Conservation (phyloP, 2,113 vertebrate species). For the Holacanthus passer region DNA sequence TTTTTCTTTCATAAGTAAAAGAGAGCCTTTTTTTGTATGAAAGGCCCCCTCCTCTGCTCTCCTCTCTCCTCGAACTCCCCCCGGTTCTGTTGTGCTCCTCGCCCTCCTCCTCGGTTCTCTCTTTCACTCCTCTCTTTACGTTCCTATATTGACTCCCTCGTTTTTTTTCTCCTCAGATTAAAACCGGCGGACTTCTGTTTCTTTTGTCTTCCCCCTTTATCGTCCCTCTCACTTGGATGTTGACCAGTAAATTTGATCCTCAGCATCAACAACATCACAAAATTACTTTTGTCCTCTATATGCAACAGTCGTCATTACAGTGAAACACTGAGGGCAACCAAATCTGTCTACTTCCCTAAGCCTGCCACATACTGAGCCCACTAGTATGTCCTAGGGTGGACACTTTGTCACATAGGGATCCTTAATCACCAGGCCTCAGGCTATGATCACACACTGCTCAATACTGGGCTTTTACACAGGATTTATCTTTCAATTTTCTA, state of each 20-base stretch:
- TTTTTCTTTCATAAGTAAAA: conserved; percentile 69
- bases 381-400: conserved; percentile 35
- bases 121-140: conserved; percentile 61
- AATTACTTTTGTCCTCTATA: conserved; percentile 52
- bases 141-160: conserved; percentile 59
- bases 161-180: conserved; percentile 66
- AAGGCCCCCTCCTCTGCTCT: conserved; percentile 71
- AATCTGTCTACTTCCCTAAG: conserved; percentile 35
- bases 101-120: conserved; percentile 50
- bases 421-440: conserved; percentile 64
- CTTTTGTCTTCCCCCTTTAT: conserved; percentile 63
- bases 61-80: conserved; percentile 58
- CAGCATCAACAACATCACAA: conserved; percentile 46
- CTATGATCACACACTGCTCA: conserved; percentile 58
- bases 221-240: conserved; percentile 61
- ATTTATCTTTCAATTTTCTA: conserved; percentile 53
- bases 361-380: conserved; percentile 63
- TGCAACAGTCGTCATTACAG: conserved; percentile 29
- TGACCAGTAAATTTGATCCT: conserved; percentile 66
- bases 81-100: conserved; percentile 65
- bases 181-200: conserved; percentile 62
- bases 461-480: conserved; percentile 46
- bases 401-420: conserved; percentile 41
- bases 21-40: conserved; percentile 68
- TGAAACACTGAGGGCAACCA: conserved; percentile 38